Percentiles rank a stretch among this genome's conserved stretches.
Conservation (phyloP, 1,140 invertebrate genomes). For the Paralvinella palmiformis region DNA sequence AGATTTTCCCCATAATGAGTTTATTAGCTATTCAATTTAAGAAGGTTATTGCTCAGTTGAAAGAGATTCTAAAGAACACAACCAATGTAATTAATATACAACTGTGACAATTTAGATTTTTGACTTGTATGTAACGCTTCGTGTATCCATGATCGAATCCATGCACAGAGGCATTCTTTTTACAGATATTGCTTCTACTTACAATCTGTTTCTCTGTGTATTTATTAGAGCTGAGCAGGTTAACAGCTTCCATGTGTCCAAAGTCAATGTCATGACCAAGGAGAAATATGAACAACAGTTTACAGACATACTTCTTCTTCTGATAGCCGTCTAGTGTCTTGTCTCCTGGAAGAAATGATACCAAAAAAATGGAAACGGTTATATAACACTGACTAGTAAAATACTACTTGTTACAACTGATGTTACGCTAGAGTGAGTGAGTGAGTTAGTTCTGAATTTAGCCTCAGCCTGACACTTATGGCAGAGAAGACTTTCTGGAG, state of each 20-base stretch:
- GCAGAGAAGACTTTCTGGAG: no score
- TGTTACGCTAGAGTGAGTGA: neutral
- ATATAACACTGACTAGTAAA: neutral
- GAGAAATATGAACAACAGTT: slow-evolving; percentile 97
- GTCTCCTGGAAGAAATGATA: slow-evolving; percentile 61
- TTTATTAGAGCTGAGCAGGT: slow-evolving; percentile 99
- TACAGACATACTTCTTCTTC: slow-evolving; percentile 99
- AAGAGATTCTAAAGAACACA: no score
- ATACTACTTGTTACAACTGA: neutral
- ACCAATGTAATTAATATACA: no score
- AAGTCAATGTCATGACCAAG: slow-evolving; percentile 99
- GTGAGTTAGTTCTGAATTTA: neutral
- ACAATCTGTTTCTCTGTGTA: slow-evolving; percentile 99
- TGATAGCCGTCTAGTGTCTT: slow-evolving; percentile 99
- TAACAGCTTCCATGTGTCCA: slow-evolving; percentile 99
- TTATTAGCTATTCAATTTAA: no score
- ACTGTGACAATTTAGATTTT: no score
- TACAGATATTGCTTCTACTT: no score
- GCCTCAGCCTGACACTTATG: no score
- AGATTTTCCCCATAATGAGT: no score
- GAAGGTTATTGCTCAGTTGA: no score
- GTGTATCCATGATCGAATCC: no score
- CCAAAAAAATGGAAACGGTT: neutral
- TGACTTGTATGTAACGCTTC: no score
- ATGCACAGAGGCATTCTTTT: no score